phyloP scores from a whole-genome alignment of 2,888 invertebrate species.

The Campaea margaritaria region DNA sequence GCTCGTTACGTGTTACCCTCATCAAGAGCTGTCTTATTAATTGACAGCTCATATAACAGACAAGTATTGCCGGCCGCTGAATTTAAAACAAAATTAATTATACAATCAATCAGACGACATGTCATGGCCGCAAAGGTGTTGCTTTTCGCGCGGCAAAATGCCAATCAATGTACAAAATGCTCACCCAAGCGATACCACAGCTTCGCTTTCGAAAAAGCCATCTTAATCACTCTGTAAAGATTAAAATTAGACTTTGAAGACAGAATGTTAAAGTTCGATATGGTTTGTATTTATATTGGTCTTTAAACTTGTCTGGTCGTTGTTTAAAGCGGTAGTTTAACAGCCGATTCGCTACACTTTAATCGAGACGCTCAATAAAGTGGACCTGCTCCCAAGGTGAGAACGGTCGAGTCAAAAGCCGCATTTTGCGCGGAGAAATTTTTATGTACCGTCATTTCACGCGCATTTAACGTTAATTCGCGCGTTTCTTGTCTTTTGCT shows the following conservation, averaged over 20 bases:
- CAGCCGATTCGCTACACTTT: constrained; percentile 78
- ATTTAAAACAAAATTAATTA: constrained; percentile 82
- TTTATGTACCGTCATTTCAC: constrained; percentile 82
- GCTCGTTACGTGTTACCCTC: constrained; percentile 74
- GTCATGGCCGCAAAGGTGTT: constrained; percentile 80
- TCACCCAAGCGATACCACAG: constrained; percentile 64
- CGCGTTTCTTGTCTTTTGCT: constrained; percentile 68
- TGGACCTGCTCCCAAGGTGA: constrained; percentile 71
- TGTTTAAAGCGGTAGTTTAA: constrained; percentile 65
- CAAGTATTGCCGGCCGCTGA: constrained; percentile 71
- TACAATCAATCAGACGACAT: constrained; percentile 81
- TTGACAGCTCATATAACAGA: constrained; percentile 78
- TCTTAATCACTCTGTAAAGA: constrained; percentile 21
- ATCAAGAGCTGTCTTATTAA: constrained; percentile 81
- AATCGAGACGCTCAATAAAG: constrained; percentile 75
- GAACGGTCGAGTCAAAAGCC: constrained; percentile 70
- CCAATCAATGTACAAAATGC: constrained; percentile 79
- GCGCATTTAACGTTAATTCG: constrained; percentile 78
- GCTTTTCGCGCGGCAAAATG: constrained; percentile 81
- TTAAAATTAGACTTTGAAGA: constrained; percentile 52
- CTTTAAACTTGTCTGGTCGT: constrained; percentile 43
- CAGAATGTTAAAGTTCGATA: constrained; percentile 46
- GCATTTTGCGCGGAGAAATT: constrained; percentile 71
- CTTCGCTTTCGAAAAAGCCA: constrained; percentile 45
- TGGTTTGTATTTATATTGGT: constrained; percentile 28